These are phyloP conservation scores for Chalcis sispes DNA, from an alignment of 2,888 invertebrate genomes.

Conservation along the genomic window DNA sequence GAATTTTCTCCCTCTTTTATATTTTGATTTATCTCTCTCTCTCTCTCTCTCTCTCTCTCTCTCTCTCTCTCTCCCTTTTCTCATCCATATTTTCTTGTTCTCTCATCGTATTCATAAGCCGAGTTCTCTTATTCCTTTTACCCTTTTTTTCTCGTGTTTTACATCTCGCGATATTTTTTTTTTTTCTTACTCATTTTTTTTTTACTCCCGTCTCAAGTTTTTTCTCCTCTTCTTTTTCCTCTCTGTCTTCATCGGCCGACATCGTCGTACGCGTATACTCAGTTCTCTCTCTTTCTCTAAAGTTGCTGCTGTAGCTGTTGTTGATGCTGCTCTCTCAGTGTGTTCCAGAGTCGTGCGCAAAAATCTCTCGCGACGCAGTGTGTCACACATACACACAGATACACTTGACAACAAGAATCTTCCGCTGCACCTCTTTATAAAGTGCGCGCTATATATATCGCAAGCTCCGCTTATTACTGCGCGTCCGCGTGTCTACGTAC, in stretches of 20 bases:
- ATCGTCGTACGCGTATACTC: too few relatives aligned
- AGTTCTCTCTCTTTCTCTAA: too few relatives aligned
- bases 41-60: conserved; percentile 30
- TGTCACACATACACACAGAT: too few relatives aligned
- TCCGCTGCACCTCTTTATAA: conserved; percentile 18
- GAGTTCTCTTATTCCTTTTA: too few relatives aligned
- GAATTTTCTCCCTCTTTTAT: conserved; percentile 26
- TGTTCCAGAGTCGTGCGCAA: conserved; percentile 55
- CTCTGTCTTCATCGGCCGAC: too few relatives aligned
- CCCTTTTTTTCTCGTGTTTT: too few relatives aligned
- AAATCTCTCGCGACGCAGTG: conserved; percentile 18
- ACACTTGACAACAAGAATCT: conserved; percentile 51
- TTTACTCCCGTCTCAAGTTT: too few relatives aligned
- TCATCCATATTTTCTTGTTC: conserved; percentile 13
- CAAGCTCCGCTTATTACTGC: not conserved
- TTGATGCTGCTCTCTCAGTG: conserved; percentile 33
- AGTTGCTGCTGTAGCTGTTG: conserved; percentile 34
- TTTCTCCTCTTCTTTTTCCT: too few relatives aligned
- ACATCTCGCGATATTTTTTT: too few relatives aligned
- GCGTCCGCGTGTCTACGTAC: not conserved
- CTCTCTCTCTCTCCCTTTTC: conserved; percentile 13
- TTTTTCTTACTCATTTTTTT: too few relatives aligned
- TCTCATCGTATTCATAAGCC: too few relatives aligned
- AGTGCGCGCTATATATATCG: not conserved
- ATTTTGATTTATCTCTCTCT: not conserved